These are phyloP conservation scores for Meghimatium bilineatum DNA, from an alignment of 2,888 invertebrate genomes.

Conservation along the genomic window DNA sequence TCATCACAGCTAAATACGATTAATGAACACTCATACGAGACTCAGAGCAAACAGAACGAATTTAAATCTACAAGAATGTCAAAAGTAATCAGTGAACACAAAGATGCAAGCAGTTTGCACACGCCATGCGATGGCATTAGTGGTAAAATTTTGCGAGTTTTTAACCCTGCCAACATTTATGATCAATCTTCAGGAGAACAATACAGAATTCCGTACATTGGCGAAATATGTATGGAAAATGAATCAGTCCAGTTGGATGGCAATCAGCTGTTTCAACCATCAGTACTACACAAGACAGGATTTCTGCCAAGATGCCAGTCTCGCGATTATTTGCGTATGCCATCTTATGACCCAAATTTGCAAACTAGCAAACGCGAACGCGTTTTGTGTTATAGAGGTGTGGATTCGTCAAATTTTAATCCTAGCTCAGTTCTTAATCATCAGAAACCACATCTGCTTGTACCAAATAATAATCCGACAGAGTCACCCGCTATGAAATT, in stretches of 20 bases:
- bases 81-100: too few species aligned
- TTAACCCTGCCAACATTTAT: neutral
- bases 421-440: neutral
- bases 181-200: neutral
- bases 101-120: neutral
- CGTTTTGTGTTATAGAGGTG: constrained; percentile 5
- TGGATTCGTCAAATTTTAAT: too few species aligned
- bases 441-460: neutral
- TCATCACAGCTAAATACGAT: neutral
- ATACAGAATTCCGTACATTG: neutral
- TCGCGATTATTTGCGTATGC: neutral
- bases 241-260: neutral
- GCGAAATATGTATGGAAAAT: constrained; percentile 26
- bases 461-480: neutral
- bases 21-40: neutral
- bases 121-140: neutral
- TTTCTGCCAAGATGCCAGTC: neutral
- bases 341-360: constrained; percentile 23
- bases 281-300: neutral
- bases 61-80: neutral
- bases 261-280: neutral
- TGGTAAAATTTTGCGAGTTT: neutral
- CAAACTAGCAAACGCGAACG: constrained; percentile 10
- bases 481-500: neutral
- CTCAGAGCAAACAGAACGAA: neutral